These are phyloP conservation scores for Eugnorisma glareosa DNA, from an alignment of 2,888 invertebrate species.

Conservation along the genomic window DNA sequence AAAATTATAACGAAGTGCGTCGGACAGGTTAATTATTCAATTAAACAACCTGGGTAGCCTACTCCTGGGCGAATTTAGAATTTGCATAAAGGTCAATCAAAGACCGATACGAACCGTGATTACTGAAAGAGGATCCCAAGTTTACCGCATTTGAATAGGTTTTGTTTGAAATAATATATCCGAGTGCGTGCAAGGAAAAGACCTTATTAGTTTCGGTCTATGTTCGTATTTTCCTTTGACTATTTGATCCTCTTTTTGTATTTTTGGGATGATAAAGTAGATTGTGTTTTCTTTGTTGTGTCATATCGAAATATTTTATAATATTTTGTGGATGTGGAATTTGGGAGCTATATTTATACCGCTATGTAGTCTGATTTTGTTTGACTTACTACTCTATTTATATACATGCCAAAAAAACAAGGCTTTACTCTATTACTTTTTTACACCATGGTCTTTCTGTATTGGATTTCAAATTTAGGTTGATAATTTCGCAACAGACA, in stretches of 20 bases:
- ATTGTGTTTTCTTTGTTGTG: constrained; percentile 67
- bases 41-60: constrained; percentile 77
- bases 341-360: constrained; percentile 12
- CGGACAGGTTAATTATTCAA: constrained; percentile 85
- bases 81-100: constrained; percentile 88
- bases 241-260: constrained; percentile 64
- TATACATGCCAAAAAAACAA: background rate
- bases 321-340: constrained; percentile 34
- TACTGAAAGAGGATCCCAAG: constrained; percentile 69
- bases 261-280: constrained; percentile 64
- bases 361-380: constrained; percentile 7
- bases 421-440: background rate
- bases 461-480: background rate
- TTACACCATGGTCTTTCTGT: no score
- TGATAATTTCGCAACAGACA: background rate
- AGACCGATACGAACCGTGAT: constrained; percentile 77
- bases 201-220: constrained; percentile 69
- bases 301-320: constrained; percentile 42
- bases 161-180: constrained; percentile 74
- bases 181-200: constrained; percentile 59
- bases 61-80: constrained; percentile 76
- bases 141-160: constrained; percentile 76
- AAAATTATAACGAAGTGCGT: constrained; percentile 74
- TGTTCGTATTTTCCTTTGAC: constrained; percentile 68
- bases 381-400: background rate